Evolutionary conservation across 2,797 vertebrate genomes (phyloP), one percentile per base, ranked within the genome.

Genomic region (Anabas testudineus): DNA sequence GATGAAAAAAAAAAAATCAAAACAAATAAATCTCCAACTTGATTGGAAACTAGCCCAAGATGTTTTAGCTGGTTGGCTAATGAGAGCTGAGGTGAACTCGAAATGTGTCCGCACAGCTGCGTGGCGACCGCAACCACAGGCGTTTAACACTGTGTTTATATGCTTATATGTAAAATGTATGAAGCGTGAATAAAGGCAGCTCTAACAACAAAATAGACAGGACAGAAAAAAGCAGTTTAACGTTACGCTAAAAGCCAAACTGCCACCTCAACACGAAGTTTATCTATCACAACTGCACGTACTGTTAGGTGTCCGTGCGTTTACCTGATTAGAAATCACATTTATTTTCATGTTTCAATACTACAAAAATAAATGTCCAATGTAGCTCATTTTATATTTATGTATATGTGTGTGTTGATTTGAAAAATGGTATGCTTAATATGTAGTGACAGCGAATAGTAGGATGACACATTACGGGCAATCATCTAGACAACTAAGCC

Each of bases 261-360:
- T 91, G 94, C 94, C 94, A 95, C 92, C 94, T 95, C 94, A 94
- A 94, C 93, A 93, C 85, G 86, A 88, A 90, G 77, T 90, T 82
- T 76, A 51, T 66, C 56, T 56, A 37, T 32, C 67, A 36, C 41
- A 15, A 60, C 16, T 57, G 72, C 49, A 76, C 56, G 61, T 53
- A 71, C 48, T 53, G 43, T 58, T 55, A 57, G 79, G 0, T 55
- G 74, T 32, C 66, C n/a, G 0, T 5, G 3, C 2, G 5, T 22
- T 21, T 82, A 87, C 91, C 92, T 91, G 86, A 63, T 26, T 67
- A 1, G 22, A 42, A 26, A 8, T 1, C 1, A 0, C 1, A 14
- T 30, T 7, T 10, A 0, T 5, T 18, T 32, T 13, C 14, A 2
- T 26, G 6, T 39, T 76, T 53, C 2, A 0, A 12, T 2, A 0